Evolutionary conservation across 1,140 invertebrate species (phyloP).

Genomic region (Caenorhabditis latens): DNA sequence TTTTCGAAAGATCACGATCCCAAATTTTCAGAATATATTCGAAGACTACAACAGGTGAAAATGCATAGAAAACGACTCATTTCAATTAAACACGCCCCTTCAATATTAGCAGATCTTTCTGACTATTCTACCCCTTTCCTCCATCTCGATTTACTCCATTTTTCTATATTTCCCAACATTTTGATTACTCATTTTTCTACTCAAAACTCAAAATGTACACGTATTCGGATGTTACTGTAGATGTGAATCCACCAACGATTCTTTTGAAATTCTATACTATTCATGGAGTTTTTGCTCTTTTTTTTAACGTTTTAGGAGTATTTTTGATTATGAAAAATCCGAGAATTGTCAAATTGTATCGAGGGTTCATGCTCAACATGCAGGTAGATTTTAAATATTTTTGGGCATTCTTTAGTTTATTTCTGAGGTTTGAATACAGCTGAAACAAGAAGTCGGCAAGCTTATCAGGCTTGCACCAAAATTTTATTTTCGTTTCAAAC

Average conservation of each 20-base stretch:
- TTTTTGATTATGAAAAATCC: conserved; percentile 32
- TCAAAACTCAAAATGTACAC: conserved; percentile 9
- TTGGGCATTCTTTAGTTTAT: no score
- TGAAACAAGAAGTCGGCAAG: neutral
- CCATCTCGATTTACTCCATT: neutral
- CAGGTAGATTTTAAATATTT: neutral
- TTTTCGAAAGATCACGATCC: neutral
- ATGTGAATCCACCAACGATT: neutral
- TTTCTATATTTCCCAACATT: neutral
- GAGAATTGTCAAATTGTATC: neutral
- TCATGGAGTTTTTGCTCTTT: neutral
- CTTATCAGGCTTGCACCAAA: no score
- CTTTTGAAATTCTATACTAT: neutral
- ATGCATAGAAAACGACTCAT: neutral
- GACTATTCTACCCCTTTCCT: neutral
- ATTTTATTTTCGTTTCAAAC: no score
- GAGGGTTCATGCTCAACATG: conserved; percentile 19
- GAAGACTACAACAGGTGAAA: neutral
- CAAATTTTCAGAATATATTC: neutral
- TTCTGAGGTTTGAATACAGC: neutral
- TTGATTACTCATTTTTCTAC: neutral
- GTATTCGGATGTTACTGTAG: conserved; percentile 11
- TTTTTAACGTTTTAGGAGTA: conserved; percentile 16
- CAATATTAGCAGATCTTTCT: neutral
- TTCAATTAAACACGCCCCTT: neutral